phyloP scores from a whole-genome alignment of 2,888 invertebrate species.

The Chaetoderma sp. region DNA sequence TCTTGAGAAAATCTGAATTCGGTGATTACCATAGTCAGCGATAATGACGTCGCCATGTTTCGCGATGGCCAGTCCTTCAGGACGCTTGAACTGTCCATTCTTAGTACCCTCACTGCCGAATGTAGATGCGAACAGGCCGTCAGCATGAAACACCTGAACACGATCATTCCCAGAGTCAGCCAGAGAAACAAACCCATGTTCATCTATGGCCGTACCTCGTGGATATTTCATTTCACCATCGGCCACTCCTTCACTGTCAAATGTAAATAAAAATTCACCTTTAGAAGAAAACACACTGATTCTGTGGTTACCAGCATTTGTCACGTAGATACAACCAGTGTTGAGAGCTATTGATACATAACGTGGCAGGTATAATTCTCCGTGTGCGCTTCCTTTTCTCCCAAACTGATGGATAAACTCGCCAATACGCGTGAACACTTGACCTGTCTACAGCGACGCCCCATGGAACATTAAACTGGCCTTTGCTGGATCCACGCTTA shows the following conservation, averaged over 20 bases:
- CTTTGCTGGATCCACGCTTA: constrained; percentile 93
- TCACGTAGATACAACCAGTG: constrained; percentile 91
- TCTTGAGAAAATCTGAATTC: constrained; percentile 97
- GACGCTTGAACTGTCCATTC: constrained; percentile 94
- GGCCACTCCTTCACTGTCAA: constrained; percentile 93
- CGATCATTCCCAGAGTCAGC: constrained; percentile 99
- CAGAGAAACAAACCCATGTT: constrained; percentile 98
- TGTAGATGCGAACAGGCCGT: constrained; percentile 86
- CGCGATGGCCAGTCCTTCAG: constrained; percentile 83
- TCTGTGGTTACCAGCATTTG: constrained; percentile 97
- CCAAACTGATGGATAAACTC: constrained; percentile 98
- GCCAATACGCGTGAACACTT: constrained; percentile 86
- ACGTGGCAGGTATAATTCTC: constrained; percentile 97
- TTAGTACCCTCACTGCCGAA: constrained; percentile 97
- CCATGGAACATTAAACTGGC: constrained; percentile 98
- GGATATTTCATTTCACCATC: constrained; percentile 99
- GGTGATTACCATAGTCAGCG: constrained; percentile 96
- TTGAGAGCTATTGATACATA: constrained; percentile 97
- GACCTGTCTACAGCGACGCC: constrained; percentile 97
- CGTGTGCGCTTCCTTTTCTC: constrained; percentile 87
- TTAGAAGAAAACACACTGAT: constrained; percentile 80
- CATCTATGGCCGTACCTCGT: constrained; percentile 97
- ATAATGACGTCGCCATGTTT: constrained; percentile 93
- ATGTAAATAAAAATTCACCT: constrained; percentile 86
- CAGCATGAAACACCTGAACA: constrained; percentile 98